Conservation (phyloP, 2,888 invertebrate genomes). For the Drosophila neonasuta region DNA sequence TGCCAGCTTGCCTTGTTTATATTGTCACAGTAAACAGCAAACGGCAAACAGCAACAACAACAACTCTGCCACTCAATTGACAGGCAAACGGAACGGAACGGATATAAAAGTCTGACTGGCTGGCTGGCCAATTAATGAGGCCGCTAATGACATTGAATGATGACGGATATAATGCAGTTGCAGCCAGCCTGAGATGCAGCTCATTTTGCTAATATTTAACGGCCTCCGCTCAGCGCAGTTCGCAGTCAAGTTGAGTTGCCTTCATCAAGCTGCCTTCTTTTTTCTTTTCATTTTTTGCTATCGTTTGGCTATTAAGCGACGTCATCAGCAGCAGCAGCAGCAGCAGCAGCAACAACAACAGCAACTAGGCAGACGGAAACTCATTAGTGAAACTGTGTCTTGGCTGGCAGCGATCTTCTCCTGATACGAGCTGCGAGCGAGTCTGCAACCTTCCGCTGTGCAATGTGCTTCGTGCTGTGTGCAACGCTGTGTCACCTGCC, state of each 20-base stretch:
- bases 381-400: conserved; percentile 74
- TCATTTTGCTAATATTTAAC: conserved; percentile 40
- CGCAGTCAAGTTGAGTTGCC: conserved; percentile 1
- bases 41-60: conserved; percentile 1
- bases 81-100: conserved; percentile 33
- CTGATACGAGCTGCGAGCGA: not conserved
- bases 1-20: conserved; percentile 53
- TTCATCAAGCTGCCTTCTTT: conserved; percentile 29
- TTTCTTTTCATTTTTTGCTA: conserved; percentile 10
- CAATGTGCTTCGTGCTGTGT: not conserved
- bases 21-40: conserved; percentile 54
- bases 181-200: conserved; percentile 29
- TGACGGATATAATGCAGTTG: conserved; percentile 43
- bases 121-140: conserved; percentile 68
- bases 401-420: conserved; percentile 37
- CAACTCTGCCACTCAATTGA: conserved; percentile 34
- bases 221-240: conserved; percentile 10
- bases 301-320: conserved; percentile 44
- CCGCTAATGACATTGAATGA: conserved; percentile 63
- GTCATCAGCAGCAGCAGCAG: conserved; percentile 38
- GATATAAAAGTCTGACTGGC: conserved; percentile 64
- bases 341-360: conserved; percentile 1
- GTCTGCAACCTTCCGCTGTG: conserved; percentile 18
- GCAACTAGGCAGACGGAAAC: conserved; percentile 63
- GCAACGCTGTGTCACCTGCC: conserved; percentile 44